phyloP scores from a whole-genome alignment of 2,113 vertebrate species.

The Procavia capensis region DNA sequence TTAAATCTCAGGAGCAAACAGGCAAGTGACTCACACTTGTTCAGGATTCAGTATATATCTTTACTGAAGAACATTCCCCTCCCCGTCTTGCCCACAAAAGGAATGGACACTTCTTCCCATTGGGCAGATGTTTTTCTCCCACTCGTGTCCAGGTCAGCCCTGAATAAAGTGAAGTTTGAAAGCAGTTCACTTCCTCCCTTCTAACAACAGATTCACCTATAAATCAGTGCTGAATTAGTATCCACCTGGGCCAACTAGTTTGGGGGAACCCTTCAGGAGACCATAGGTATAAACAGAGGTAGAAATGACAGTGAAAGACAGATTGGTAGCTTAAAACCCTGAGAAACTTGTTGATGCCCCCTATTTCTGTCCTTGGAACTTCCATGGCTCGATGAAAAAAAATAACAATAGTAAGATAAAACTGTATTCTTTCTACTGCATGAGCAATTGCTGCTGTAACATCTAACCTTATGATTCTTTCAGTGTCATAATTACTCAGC shows the following conservation, averaged over 20 bases:
- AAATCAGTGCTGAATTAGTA: not conserved
- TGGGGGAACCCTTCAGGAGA: not conserved
- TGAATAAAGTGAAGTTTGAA: not conserved
- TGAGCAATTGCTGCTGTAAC: not conserved
- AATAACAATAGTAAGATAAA: too few species aligned
- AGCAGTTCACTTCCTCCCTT: not conserved
- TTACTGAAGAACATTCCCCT: accelerated
- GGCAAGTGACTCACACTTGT: accelerated
- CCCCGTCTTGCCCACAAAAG: not conserved
- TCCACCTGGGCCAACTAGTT: not conserved
- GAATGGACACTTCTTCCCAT: not conserved
- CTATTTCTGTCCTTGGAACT: not conserved
- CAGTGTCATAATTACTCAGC: not conserved
- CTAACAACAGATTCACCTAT: not conserved
- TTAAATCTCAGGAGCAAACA: not conserved
- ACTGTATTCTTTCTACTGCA: not conserved
- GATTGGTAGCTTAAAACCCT: not conserved
- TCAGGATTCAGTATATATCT: not conserved
- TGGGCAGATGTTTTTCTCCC: not conserved
- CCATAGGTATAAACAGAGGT: not conserved
- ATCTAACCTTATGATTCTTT: not conserved
- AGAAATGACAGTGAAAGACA: not conserved
- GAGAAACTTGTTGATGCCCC: not conserved
- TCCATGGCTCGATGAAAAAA: not conserved
- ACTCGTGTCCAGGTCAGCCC: not conserved